Percentiles rank a stretch among this genome's conserved stretches.
These are phyloP conservation scores for Apantesis nais DNA, from an alignment of 2,888 invertebrate species.

Conservation along the genomic window DNA sequence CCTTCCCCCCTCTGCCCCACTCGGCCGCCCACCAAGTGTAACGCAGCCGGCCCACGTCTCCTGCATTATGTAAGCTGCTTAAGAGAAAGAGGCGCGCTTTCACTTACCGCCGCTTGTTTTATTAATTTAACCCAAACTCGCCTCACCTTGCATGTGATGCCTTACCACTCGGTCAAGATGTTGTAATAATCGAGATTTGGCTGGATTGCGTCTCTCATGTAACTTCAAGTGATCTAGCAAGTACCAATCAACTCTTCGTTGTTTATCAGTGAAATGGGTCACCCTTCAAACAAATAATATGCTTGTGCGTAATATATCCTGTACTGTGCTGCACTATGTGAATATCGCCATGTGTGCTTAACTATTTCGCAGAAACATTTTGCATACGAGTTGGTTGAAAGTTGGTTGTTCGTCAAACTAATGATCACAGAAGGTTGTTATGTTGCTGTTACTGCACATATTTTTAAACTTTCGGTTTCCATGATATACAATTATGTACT, in stretches of 20 bases:
- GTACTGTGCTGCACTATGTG: no score
- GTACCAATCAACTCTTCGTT: background rate
- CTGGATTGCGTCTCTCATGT: background rate
- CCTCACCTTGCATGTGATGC: constrained; percentile 41
- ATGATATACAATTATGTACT: no score
- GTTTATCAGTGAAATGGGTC: no score
- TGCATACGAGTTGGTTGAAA: no score
- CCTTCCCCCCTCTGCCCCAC: background rate
- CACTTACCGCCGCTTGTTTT: constrained; percentile 52
- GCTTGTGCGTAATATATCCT: no score
- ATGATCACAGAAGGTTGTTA: no score
- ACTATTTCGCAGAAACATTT: no score
- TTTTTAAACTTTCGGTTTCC: no score
- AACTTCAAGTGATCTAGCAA: background rate
- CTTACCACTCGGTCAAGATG: constrained; percentile 26
- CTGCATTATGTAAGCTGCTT: constrained; percentile 47
- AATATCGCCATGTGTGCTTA: no score
- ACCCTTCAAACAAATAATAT: no score
- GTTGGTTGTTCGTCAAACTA: no score
- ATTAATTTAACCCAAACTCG: constrained; percentile 46
- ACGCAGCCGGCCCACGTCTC: constrained; percentile 18
- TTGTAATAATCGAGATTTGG: constrained; percentile 24
- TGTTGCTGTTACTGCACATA: no score
- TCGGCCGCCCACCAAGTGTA: constrained; percentile 6
- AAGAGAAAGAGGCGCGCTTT: constrained; percentile 50